These are phyloP conservation scores for Thalassophryne amazonica DNA, from an alignment of 2,797 vertebrate genomes.

Conservation along the genomic window DNA sequence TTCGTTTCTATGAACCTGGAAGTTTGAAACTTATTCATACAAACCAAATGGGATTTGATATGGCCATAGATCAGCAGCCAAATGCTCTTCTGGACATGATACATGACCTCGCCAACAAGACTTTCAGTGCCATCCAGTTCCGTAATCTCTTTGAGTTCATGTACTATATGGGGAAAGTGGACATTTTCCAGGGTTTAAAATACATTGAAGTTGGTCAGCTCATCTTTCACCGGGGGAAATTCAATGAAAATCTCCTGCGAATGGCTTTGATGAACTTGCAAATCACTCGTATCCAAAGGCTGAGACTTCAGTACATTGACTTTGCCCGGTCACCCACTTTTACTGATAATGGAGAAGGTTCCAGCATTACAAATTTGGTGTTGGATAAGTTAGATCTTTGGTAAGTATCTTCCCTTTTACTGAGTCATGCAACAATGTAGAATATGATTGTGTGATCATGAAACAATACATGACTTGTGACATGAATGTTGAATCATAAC, in stretches of 20 bases:
- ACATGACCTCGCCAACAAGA: constrained; percentile 76
- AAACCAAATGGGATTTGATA: constrained; percentile 74
- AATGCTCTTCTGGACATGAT: constrained; percentile 67
- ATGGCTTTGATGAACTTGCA: constrained; percentile 78
- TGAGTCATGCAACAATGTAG: neutral
- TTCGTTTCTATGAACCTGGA: constrained; percentile 76
- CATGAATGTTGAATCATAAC: no score
- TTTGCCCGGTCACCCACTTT: constrained; percentile 81
- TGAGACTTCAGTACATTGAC: constrained; percentile 81
- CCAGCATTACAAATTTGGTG: constrained; percentile 62
- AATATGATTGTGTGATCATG: neutral
- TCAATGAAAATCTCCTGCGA: constrained; percentile 83
- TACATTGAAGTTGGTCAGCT: constrained; percentile 58
- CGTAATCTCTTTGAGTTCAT: constrained; percentile 85
- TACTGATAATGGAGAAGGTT: constrained; percentile 39
- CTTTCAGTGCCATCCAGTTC: constrained; percentile 75
- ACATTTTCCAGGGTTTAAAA: constrained; percentile 77
- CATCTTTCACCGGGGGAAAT: constrained; percentile 84
- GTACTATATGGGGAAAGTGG: constrained; percentile 70
- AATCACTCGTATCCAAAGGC: constrained; percentile 45
- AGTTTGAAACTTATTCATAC: constrained; percentile 77
- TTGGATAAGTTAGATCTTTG: constrained; percentile 76
- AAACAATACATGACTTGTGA: no score
- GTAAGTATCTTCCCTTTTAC: constrained; percentile 41
- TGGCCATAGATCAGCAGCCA: constrained; percentile 76